These are phyloP conservation scores for Brachycybe producta DNA, from an alignment of 2,888 invertebrate genomes.

Conservation along the genomic window DNA sequence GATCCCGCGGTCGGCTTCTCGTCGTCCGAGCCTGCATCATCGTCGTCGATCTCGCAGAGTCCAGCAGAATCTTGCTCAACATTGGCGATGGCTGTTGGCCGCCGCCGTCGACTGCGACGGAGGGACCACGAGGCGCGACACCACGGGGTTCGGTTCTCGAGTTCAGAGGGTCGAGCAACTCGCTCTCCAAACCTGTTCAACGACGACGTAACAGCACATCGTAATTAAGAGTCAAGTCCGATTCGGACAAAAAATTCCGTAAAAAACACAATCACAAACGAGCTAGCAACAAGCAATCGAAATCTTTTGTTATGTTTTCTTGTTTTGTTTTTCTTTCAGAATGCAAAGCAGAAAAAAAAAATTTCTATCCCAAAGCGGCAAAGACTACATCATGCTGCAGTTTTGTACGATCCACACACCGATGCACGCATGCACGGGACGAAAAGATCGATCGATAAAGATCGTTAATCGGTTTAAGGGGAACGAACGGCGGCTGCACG, in stretches of 20 bases:
- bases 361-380: neutral
- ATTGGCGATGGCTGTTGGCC: slow-evolving; percentile 28
- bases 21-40: slow-evolving; percentile 17
- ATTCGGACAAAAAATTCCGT: no score
- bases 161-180: slow-evolving; percentile 1
- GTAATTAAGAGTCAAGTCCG: no score
- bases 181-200: slow-evolving; percentile 13
- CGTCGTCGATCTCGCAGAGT: slow-evolving; percentile 27
- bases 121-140: no score
- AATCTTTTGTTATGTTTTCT: no score
- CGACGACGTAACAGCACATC: no score
- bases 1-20: slow-evolving; percentile 18
- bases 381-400: no score
- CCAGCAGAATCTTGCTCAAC: slow-evolving; percentile 30
- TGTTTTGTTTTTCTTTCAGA: no score
- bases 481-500: neutral
- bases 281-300: no score
- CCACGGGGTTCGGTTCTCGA: slow-evolving; percentile 15
- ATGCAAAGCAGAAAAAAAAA: neutral
- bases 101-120: no score
- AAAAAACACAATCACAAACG: no score
- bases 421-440: no score
- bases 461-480: neutral
- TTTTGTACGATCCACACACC: no score
- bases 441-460: neutral